Evolutionary conservation across 2,888 invertebrate species (phyloP).

Genomic region (Luperina nickerlii): DNA sequence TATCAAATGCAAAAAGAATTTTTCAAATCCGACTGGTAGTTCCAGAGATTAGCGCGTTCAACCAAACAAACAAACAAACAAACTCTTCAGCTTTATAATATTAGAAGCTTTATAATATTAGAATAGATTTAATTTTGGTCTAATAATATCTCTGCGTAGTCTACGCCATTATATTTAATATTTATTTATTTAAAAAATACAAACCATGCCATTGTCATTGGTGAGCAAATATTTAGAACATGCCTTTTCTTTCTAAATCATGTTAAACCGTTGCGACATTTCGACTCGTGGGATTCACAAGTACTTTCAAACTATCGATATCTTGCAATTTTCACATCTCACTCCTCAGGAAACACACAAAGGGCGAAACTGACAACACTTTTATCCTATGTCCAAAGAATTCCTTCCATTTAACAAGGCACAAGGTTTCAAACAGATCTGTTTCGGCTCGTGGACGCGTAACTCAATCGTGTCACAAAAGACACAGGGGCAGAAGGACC

Average conservation of each 20-base stretch:
- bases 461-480: slow-evolving; percentile 46
- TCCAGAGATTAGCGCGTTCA: too few relatives aligned
- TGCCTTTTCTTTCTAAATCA: not conserved
- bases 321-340: slow-evolving; percentile 22
- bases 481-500: slow-evolving; percentile 26
- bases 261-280: not conserved
- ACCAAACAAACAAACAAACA: too few relatives aligned
- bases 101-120: too few relatives aligned
- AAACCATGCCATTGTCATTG: not conserved
- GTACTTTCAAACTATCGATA: not conserved
- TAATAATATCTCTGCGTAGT: too few relatives aligned
- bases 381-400: slow-evolving; percentile 43
- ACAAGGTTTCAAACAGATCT: slow-evolving; percentile 53
- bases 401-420: slow-evolving; percentile 44
- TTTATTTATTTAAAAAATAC: too few relatives aligned
- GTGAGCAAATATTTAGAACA: not conserved
- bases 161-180: too few relatives aligned
- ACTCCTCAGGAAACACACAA: slow-evolving; percentile 16
- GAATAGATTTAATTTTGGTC: too few relatives aligned
- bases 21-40: too few relatives aligned
- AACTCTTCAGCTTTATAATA: too few relatives aligned
- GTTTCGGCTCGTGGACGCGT: slow-evolving; percentile 51
- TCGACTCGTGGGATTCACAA: not conserved
- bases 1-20: too few relatives aligned
- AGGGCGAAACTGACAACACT: slow-evolving; percentile 17